phyloP scores from a whole-genome alignment of 2,113 vertebrate species.

The Odontophorus gujanensis region DNA sequence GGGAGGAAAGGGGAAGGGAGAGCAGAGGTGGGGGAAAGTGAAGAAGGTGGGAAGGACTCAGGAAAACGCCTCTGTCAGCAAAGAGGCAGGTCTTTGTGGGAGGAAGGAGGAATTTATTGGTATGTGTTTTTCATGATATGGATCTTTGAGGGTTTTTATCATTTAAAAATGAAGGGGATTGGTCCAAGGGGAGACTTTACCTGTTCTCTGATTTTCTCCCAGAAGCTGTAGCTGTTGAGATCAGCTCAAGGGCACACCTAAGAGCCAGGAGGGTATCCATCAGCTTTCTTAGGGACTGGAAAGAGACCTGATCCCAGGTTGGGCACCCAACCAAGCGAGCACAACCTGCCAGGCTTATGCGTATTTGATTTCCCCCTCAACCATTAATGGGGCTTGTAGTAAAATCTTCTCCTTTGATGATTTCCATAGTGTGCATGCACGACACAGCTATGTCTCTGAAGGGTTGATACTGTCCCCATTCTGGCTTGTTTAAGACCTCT shows the following conservation, averaged over 20 bases:
- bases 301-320: not conserved
- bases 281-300: not conserved
- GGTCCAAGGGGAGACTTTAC: not conserved
- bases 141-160: not conserved
- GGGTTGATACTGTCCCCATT: not conserved
- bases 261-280: not conserved
- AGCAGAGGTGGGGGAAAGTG: not conserved
- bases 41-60: not conserved
- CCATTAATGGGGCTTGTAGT: accelerated
- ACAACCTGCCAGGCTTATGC: not conserved
- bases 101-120: not conserved
- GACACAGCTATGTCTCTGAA: not conserved
- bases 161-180: not conserved
- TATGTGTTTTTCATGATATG: not conserved
- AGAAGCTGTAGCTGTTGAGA: accelerated
- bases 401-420: accelerated
- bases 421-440: accelerated
- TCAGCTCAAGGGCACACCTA: not conserved
- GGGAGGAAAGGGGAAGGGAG: not conserved
- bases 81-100: accelerated
- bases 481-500: not conserved
- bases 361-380: not conserved
- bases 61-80: not conserved
- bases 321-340: not conserved
- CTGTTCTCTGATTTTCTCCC: accelerated